Base-by-base conservation (phyloP, 23 tunicate species). In the Trididemnum miniatum region DNA sequence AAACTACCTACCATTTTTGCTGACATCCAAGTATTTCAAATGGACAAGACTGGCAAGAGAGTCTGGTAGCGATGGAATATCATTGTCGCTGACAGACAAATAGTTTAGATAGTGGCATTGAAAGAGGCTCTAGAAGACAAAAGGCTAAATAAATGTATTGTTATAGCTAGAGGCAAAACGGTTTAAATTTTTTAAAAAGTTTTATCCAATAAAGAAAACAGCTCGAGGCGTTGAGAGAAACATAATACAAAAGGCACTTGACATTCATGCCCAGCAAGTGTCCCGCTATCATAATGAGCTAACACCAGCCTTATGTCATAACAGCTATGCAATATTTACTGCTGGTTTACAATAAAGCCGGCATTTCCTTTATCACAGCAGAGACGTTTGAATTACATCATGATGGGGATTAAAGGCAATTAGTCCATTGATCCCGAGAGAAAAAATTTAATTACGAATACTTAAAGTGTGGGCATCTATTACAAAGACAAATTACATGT, bases 21-120 rank as follows among this genome's bases (percentile, higher is more conserved):
- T 83, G 76, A 93, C 59, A 65, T 93, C 98, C 76, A 93, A 75
- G 65, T 88, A 78, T 27, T 59, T 84, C 27, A 93, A 78, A 57
- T 84, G 79, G 23, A 88, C 71, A 64, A 93, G 76, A 30, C 89
- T 86, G n/a, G 98, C 98, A 37, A 93, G 77, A 2, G 80, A 18
- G 5, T 89, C 80, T 2, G 98, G 98, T 0, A 93, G 65, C 7
- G 54, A 33, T 0, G 85, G 64, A 29, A 93, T 64, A 57, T 93
- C 98, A 34, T 93, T 93, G 81, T 93, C 98, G 67, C 98, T 93
- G 22, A 88, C 93, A 3, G 98, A 89, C n/a, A 93, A 44, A 57
- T 76, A 88, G 51, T 65, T 76, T 1, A 93, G 84, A 62, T 80
- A 80, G 37, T 76, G 76, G 76, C 92, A 88, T 1, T 78, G 52